Evolutionary conservation across 2,888 invertebrate genomes (phyloP), one percentile per base, ranked within the genome.

Genomic region (Hoplodrina blanda): DNA sequence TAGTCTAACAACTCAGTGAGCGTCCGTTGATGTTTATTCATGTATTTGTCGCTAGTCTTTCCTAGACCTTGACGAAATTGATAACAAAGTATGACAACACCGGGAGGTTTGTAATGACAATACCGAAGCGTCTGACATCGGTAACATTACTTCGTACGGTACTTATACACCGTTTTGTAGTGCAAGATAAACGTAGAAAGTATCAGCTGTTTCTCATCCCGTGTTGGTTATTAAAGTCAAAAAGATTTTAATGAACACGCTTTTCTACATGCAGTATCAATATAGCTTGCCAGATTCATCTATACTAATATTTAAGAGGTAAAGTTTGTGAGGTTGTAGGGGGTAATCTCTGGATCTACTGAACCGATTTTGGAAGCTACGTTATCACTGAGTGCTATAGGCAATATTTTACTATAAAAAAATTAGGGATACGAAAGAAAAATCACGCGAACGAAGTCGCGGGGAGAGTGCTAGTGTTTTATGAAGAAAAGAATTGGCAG

Each of bases 11-110:
- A 66, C 61, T 56, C 41, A 25, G 54, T 68, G 61, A 77, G 20
- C 33, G 54, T 74, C 20, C 1, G 63, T 77, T 81, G 60, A 50
- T 50, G 74, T 80, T 65, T 63, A 59, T 73, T 61, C 66, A 61
- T 81, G 60, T 41, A 80, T 80, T 83, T 81, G 78, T 76, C 61
- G 61, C 57, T 57, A 61, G 66, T 78, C 54, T 84, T 78, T 76
- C 78, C 62, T 74, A 74, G 59, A 69, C 78, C 84, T 81, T 78
- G 74, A 67, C 41, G 50, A 64, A 65, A 62, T 72, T 69, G 68
- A 78, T 72, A 74, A 84, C 33, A 67, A 61, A 69, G 50, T 65
- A 65, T 65, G 63, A 69, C 56, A 54, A 68, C 57, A 77, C 10
- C 1, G 11, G 52, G 55, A 66, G 8, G 61, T 71, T 54, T 41